Conservation (phyloP, 2,113 vertebrate genomes). For the Atractosteus spatula region DNA sequence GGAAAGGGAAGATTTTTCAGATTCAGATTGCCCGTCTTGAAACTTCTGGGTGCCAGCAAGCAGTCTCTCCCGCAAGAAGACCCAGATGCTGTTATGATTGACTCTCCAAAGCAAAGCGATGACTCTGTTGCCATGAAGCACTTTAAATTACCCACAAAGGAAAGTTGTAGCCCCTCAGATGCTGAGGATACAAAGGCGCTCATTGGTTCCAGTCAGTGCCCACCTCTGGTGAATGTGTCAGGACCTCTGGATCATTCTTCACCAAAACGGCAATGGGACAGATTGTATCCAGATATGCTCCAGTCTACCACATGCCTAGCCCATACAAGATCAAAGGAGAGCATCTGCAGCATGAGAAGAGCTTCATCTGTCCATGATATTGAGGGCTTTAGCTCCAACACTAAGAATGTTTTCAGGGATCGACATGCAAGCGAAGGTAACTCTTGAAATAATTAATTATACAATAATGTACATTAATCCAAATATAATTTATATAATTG, state of each 20-base stretch:
- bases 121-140: constrained; percentile 86
- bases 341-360: constrained; percentile 86
- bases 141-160: constrained; percentile 88
- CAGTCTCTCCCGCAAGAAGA: constrained; percentile 95
- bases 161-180: constrained; percentile 86
- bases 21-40: constrained; percentile 84
- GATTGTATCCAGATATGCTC: constrained; percentile 77
- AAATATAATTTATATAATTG: too few relatives aligned
- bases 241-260: constrained; percentile 91
- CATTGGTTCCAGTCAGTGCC: constrained; percentile 83
- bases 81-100: constrained; percentile 89
- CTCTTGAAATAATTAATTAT: constrained; percentile 18
- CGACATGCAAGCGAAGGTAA: constrained; percentile 89
- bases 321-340: constrained; percentile 85
- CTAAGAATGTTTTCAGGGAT: constrained; percentile 83
- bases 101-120: constrained; percentile 83
- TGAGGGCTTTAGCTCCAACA: constrained; percentile 82
- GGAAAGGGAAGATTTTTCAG: constrained; percentile 84
- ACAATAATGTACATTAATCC: not conserved
- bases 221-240: constrained; percentile 77
- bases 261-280: constrained; percentile 86
- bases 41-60: constrained; percentile 86
- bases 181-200: constrained; percentile 90
- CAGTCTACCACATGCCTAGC: constrained; percentile 80
- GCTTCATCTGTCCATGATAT: constrained; percentile 96